These are phyloP conservation scores for Artibeus lituratus DNA, from an alignment of 2,797 vertebrate genomes.

Conservation along the genomic window DNA sequence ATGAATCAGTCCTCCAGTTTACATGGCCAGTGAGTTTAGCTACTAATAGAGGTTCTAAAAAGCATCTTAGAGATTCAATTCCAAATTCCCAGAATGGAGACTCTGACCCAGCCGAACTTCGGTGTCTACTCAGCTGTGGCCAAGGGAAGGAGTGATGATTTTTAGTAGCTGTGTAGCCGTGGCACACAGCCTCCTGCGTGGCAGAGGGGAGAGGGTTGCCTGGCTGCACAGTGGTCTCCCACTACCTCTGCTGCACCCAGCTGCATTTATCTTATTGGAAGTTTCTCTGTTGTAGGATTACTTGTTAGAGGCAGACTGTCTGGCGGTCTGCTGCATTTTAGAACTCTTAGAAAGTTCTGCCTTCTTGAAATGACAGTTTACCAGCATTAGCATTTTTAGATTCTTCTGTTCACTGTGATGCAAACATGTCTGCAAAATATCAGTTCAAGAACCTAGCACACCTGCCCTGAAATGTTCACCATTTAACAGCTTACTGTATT, in stretches of 20 bases:
- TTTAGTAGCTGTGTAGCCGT: too few species aligned
- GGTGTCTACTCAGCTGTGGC: not conserved
- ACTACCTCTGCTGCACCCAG: not conserved
- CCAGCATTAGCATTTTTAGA: not conserved
- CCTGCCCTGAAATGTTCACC: not conserved
- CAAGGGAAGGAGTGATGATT: not conserved
- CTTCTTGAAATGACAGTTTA: not conserved
- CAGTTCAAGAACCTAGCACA: not conserved
- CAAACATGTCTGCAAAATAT: not conserved
- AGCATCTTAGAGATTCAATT: not conserved
- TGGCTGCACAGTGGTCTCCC: not conserved
- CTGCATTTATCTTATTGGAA: not conserved
- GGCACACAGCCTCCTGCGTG: not conserved
- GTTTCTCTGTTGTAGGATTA: not conserved
- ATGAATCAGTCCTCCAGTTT: not conserved
- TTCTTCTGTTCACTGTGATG: not conserved
- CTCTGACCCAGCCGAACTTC: not conserved
- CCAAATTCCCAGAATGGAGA: conserved; percentile 11
- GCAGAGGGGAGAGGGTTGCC: not conserved
- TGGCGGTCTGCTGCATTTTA: not conserved
- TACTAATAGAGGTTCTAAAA: not conserved
- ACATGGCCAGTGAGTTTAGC: not conserved
- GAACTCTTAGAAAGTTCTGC: not conserved
- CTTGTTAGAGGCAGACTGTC: not conserved
- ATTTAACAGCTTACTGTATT: not conserved